Conservation (phyloP, 2,113 vertebrate genomes). For the Odontesthes bonariensis region DNA sequence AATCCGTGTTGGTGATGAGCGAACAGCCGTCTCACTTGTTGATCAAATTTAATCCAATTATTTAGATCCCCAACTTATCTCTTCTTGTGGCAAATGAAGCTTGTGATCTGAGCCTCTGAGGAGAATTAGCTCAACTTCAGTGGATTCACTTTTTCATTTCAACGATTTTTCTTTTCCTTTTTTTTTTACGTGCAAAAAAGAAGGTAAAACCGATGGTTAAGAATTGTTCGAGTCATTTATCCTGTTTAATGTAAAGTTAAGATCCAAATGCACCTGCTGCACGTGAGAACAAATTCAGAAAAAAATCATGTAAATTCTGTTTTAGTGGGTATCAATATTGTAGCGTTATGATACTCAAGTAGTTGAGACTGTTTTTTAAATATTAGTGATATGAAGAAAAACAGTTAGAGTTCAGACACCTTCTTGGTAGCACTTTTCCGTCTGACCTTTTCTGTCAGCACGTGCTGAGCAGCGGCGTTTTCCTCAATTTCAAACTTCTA, state of each 20-base stretch:
- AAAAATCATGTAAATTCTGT: background rate
- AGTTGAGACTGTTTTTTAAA: background rate
- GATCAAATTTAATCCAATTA: conserved; percentile 87
- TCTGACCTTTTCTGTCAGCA: conserved; percentile 11
- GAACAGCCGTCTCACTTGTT: conserved; percentile 74
- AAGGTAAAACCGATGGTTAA: conserved; percentile 19
- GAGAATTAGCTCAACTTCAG: conserved; percentile 74
- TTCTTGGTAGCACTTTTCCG: background rate
- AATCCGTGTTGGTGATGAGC: conserved; percentile 62
- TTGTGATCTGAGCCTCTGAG: conserved; percentile 65
- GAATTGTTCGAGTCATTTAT: background rate
- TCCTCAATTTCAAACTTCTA: conserved; percentile 47
- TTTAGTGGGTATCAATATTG: background rate
- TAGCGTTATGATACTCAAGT: background rate
- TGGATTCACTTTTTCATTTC: conserved; percentile 54
- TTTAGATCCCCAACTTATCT: conserved; percentile 79
- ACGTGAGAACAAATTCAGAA: background rate
- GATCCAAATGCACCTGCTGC: conserved; percentile 1
- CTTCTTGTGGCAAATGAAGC: conserved; percentile 77
- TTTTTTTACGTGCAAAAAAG: background rate
- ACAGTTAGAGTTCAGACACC: background rate
- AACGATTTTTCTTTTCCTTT: conserved; percentile 8
- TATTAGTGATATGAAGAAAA: too few relatives aligned
- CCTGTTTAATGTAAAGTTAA: background rate
- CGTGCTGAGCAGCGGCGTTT: conserved; percentile 23